Evolutionary conservation across 2,797 vertebrate species (phyloP), one percentile per base, ranked within the genome.

Genomic region (Enteromius afrohamiltoni): DNA sequence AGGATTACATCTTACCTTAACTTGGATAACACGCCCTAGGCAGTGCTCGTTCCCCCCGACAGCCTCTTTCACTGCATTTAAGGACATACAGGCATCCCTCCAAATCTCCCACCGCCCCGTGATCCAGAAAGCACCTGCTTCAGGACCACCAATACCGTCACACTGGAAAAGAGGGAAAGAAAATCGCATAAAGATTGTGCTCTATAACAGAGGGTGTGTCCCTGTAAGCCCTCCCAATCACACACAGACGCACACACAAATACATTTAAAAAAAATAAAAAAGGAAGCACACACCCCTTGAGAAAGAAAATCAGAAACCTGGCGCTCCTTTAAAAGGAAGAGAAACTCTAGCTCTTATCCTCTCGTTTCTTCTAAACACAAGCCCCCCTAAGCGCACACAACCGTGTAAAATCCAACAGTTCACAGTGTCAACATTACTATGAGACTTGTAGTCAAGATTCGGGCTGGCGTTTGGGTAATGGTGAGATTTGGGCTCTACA

Each of bases 251-350:
- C 69, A 70, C 85, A 77, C 76, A 78, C 53, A 71, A 67, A 73
- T 64, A 75, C 83, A 78, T 51, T 47, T 62, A 0, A 80, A 83
- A 80, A 84, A 88, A 79, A 86, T 71, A 77, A 80, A 85, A 89
- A 84, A 91, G 87, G 89, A 93, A 93, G 91, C 88, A 89, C 94
- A 94, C 94, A 93, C 34, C 93, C 91, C 93, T 93, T 88, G 69
- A 89, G 80, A 37, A 34, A 87, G 86, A 86, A 83, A 85, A 85
- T 86, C 62, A 65, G 40, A 86, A 90, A 87, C 78, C 74, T 85
- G 62, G 85, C 86, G 82, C 82, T 60, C 34, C 75, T 86, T 73
- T 62, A 53, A 73, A 73, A 85, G 77, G 62, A 69, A 70, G 47
- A 65, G 75, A 78, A 81, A 81, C 80, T 65, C 51, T 42, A 75